Percentiles rank a stretch among this genome's conserved stretches.
These are phyloP conservation scores for Craterocephalus amniculus DNA, from an alignment of 2,797 vertebrate species.

Conservation along the genomic window DNA sequence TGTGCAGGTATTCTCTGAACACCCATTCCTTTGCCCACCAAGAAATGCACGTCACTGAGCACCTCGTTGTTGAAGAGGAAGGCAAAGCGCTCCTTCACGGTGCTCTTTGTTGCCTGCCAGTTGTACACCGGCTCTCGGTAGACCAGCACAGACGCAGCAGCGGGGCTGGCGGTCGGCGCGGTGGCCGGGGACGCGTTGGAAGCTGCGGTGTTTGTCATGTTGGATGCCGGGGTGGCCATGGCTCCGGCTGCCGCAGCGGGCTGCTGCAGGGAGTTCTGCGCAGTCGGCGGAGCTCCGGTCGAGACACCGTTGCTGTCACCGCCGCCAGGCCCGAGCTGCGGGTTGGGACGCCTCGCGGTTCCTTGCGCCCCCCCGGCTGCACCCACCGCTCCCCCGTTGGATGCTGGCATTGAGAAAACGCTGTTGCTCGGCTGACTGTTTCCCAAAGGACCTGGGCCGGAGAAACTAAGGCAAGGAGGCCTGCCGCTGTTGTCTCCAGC, in stretches of 20 bases:
- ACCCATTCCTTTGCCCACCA: constrained; percentile 94
- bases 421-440: constrained; percentile 86
- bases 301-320: constrained; percentile 81
- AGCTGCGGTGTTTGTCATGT: constrained; percentile 76
- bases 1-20: constrained; percentile 95
- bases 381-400: constrained; percentile 76
- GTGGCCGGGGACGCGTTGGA: constrained; percentile 70
- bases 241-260: constrained; percentile 75
- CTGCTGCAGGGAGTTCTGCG: constrained; percentile 83
- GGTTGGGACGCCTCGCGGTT: constrained; percentile 80
- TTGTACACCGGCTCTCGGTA: constrained; percentile 86
- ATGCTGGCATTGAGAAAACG: constrained; percentile 80
- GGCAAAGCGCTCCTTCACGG: constrained; percentile 84
- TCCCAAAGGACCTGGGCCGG: constrained; percentile 81
- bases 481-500: constrained; percentile 88
- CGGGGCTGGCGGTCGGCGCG: constrained; percentile 74
- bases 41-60: constrained; percentile 96
- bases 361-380: constrained; percentile 73
- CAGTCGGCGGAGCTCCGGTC: constrained; percentile 76
- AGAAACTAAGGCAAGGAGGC: constrained; percentile 86
- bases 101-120: constrained; percentile 87
- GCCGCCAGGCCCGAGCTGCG: constrained; percentile 84
- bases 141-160: constrained; percentile 82
- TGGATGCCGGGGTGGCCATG: constrained; percentile 79
- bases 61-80: constrained; percentile 97